A percentile compares a stretch with the other conserved stretches of the same genome.
Evolutionary conservation across 2,113 vertebrate genomes (phyloP).

Genomic region (Aptenodytes patagonicus): DNA sequence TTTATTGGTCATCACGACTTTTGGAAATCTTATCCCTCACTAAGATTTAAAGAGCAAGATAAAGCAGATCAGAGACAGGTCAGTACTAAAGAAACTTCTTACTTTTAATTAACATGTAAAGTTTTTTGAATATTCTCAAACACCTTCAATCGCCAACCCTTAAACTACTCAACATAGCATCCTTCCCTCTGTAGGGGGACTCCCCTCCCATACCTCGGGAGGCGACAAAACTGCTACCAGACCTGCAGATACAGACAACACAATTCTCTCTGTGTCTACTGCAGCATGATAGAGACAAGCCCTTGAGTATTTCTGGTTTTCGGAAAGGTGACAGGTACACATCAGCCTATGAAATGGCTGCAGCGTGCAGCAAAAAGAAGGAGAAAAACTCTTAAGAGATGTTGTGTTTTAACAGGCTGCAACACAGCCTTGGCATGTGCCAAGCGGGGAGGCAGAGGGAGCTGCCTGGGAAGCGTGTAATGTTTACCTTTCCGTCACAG

Average conservation of each 20-base stretch:
- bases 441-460: not conserved
- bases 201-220: not conserved
- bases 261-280: not conserved
- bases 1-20: not conserved
- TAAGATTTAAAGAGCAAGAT: not conserved
- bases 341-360: not conserved
- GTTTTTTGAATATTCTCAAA: not conserved
- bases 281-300: not conserved
- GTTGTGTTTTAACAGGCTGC: not conserved
- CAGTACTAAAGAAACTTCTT: not conserved
- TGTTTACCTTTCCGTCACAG: slow-evolving; percentile 31
- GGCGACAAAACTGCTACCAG: not conserved
- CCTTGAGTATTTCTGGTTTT: not conserved
- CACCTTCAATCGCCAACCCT: not conserved
- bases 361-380: not conserved
- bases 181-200: not conserved
- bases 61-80: not conserved
- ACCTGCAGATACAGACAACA: not conserved
- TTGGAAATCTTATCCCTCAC: not conserved
- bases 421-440: slow-evolving; percentile 10
- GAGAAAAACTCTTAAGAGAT: not conserved
- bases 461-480: not conserved
- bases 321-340: not conserved
- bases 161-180: not conserved
- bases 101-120: not conserved